Base-by-base conservation (phyloP, 1,140 invertebrate genomes). In the Onthophagus taurus region DNA sequence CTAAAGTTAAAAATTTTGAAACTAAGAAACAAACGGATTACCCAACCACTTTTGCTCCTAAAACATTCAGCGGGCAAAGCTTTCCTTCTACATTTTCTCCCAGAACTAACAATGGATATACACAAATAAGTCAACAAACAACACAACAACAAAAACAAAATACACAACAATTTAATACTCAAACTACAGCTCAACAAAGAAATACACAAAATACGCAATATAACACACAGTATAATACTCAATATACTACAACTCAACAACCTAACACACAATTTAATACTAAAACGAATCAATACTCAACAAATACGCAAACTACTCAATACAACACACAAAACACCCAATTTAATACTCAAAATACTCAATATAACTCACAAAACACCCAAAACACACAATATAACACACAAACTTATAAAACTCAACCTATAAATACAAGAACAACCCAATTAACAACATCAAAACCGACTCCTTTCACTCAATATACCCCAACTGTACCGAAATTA, bases 401-500 rank as follows among this genome's bases (percentile, higher is more conserved):
- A 2, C 11, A 35, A 14, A 9, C 26, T 11, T 20, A 31, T 6
- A 39, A 44, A 24, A 12, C 31, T 21, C 38, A 37, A 36, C 34
- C 29, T 11, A 24, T 16, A 20, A 31, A 47, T 37, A 36, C 17
- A 24, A 35, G 44, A 39, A 31, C 45, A 26, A 14, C 31, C 6
- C 47, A 33, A 41, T 33, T 26, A 39, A 36, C 29, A 31, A 63
- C 58, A 7, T 54, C 53, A 20, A 57, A 49, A 42, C 50, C 54
- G 9, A 57, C 54, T 18, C 48, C 53, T 6, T 58, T 52, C 36
- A 65, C 59, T 11, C 62, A 63, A 18, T 65, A 65, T 43, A 65
- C 62, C 1, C 61, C 62, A 13, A 65, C 62, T 29, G 58, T 65
- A 31, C 62, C 62, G 0, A 63, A 61, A 48, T 49, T 63, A 12